Conservation (phyloP, 1,140 invertebrate genomes). For the Leptopilina clavipes region DNA sequence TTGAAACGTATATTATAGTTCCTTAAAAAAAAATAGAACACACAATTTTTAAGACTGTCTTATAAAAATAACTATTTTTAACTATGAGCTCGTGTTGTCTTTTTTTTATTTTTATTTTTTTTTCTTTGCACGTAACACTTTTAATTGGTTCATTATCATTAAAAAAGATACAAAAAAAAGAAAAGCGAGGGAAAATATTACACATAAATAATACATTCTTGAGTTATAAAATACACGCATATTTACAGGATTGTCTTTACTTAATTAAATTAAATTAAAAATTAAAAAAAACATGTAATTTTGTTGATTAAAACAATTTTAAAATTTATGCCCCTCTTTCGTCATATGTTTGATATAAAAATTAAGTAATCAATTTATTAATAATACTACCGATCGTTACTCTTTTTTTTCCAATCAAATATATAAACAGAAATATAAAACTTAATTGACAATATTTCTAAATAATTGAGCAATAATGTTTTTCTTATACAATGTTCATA, state of each 20-base stretch:
- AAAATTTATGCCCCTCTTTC: neutral
- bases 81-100: neutral
- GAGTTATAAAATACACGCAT: neutral
- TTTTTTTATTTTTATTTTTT: neutral
- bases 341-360: neutral
- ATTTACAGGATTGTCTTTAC: no score
- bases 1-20: neutral
- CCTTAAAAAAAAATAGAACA: neutral
- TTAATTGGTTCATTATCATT: constrained; percentile 14
- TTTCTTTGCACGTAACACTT: constrained; percentile 2
- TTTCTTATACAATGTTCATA: neutral
- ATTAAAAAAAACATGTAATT: neutral
- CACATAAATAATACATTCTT: neutral
- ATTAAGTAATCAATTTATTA: constrained; percentile 6
- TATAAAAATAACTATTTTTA: neutral
- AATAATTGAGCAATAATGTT: neutral
- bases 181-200: no score
- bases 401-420: neutral
- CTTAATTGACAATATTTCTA: neutral
- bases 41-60: neutral
- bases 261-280: no score
- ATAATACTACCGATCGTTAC: neutral
- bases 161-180: neutral
- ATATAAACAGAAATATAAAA: constrained; percentile 4
- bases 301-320: neutral